A percentile compares a stretch with the other conserved stretches of the same genome.
These are phyloP conservation scores for Conomelus anceps DNA, from an alignment of 2,888 invertebrate genomes.

Conservation along the genomic window DNA sequence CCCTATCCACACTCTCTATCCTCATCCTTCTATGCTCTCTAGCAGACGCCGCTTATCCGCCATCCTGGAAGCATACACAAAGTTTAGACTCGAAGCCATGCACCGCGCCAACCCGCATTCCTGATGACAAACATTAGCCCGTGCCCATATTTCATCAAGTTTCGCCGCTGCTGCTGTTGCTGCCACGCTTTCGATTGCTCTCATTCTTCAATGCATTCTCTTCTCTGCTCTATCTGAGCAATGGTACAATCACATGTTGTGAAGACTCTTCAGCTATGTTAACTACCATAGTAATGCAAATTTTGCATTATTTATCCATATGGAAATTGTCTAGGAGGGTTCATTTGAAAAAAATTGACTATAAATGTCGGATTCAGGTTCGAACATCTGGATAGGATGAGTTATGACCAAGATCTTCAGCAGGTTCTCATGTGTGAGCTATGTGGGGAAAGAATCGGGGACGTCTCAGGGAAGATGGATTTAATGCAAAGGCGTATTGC, in stretches of 20 bases:
- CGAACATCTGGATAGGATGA: too few relatives aligned
- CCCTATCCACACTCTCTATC: not conserved
- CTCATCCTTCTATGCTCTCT: not conserved
- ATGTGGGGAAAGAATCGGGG: too few relatives aligned
- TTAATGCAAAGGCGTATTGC: too few relatives aligned
- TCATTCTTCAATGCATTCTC: not conserved
- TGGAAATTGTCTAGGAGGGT: not conserved
- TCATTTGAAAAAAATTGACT: too few relatives aligned
- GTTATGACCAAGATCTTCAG: too few relatives aligned
- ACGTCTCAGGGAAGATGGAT: too few relatives aligned
- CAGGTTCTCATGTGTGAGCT: too few relatives aligned
- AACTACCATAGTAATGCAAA: not conserved
- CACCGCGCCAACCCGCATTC: not conserved
- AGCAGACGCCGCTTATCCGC: not conserved
- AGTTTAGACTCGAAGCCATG: not conserved
- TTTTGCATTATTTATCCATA: not conserved
- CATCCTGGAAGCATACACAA: not conserved
- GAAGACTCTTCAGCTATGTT: not conserved
- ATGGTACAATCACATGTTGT: not conserved
- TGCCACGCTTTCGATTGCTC: not conserved
- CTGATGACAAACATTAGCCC: not conserved
- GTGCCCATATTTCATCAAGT: not conserved
- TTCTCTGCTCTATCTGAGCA: not conserved
- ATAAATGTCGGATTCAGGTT: too few relatives aligned
- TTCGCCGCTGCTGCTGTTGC: not conserved